phyloP scores from a whole-genome alignment of 2,797 vertebrate species.

The Petrocephalus schoutedeni region DNA sequence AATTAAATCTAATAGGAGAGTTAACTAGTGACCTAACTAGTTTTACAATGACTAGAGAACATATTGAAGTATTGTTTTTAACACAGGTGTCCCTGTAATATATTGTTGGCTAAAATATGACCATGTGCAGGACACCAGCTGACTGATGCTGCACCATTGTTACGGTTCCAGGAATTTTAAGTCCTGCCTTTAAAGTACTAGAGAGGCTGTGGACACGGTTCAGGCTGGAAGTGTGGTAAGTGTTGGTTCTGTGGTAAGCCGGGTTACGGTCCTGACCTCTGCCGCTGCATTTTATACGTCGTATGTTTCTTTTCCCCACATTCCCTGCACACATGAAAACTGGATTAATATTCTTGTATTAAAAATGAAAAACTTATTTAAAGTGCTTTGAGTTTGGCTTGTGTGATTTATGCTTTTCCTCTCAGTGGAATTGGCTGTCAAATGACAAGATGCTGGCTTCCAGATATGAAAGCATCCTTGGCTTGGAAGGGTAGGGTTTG shows the following conservation, averaged over 20 bases:
- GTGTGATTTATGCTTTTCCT: neutral
- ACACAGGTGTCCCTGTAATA: neutral
- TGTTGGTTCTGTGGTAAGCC: constrained; percentile 34
- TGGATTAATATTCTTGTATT: constrained; percentile 71
- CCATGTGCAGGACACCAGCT: neutral
- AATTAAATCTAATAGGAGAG: neutral
- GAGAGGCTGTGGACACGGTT: neutral
- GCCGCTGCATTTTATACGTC: constrained; percentile 24
- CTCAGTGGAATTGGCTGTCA: neutral
- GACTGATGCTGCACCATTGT: neutral
- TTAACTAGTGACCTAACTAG: neutral
- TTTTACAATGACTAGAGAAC: neutral
- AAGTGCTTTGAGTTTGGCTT: neutral
- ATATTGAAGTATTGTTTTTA: neutral
- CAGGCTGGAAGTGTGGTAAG: neutral
- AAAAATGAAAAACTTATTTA: constrained; percentile 43
- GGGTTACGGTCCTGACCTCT: constrained; percentile 33
- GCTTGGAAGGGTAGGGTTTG: neutral
- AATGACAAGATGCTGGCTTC: neutral
- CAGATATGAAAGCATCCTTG: neutral
- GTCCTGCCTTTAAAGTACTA: neutral
- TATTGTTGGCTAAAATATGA: neutral
- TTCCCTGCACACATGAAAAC: constrained; percentile 59
- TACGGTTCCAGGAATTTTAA: neutral
- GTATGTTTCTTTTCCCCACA: constrained; percentile 25